These are phyloP conservation scores for Melitaea cinxia DNA, from an alignment of 1,140 invertebrate species.

Conservation along the genomic window DNA sequence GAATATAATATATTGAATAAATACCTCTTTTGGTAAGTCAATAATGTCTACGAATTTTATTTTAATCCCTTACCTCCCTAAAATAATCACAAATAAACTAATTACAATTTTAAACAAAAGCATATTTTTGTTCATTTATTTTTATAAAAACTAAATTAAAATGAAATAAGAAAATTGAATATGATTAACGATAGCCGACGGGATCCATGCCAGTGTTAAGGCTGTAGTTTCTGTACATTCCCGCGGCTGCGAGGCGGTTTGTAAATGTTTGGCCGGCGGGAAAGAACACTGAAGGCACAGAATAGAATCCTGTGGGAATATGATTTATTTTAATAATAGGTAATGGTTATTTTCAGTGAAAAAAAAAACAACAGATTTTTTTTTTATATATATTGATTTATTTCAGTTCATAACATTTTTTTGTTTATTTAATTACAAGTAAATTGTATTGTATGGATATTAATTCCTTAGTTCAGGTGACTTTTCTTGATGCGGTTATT, in stretches of 20 bases:
- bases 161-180: conserved; percentile 3
- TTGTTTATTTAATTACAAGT: too few species aligned
- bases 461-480: too few species aligned
- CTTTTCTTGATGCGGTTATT: too few species aligned
- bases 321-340: neutral
- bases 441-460: too few species aligned
- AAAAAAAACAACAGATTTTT: too few species aligned
- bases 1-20: conserved; percentile 72
- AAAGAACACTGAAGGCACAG: conserved; percentile 81
- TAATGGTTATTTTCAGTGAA: too few species aligned
- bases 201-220: conserved; percentile 86
- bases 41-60: conserved; percentile 51
- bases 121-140: too few species aligned
- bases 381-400: too few species aligned
- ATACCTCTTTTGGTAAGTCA: conserved; percentile 80
- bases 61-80: neutral
- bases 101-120: too few species aligned
- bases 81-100: too few species aligned
- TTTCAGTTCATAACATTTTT: too few species aligned
- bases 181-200: conserved; percentile 40
- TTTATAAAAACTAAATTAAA: conserved; percentile 8
- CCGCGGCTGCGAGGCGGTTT: conserved; percentile 77
- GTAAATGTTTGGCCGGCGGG: conserved; percentile 84
- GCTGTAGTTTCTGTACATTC: conserved; percentile 87
- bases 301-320: conserved; percentile 72